Evolutionary conservation across 2,113 vertebrate species (phyloP), one percentile per base, ranked within the genome.

Genomic region (Pleuronectes platessa): DNA sequence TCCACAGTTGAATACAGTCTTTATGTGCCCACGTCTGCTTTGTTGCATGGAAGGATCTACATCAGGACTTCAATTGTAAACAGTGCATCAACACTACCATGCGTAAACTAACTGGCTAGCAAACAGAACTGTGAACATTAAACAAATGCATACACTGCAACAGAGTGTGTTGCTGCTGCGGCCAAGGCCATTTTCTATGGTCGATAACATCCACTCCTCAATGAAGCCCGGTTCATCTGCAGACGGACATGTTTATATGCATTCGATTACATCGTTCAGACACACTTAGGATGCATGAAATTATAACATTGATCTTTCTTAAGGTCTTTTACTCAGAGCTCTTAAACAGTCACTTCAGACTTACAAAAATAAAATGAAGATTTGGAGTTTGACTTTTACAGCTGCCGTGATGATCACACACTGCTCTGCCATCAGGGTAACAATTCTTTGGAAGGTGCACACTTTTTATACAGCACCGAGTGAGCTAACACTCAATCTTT

Each of bases 181-280:
- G 83, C 85, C 82, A 87, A 83, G 80, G 83, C 76, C 64, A 27
- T 88, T 87, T 83, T 76, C 84, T 76, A 65, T 23, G 67, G 74
- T 66, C 84, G 76, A 88, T 79, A 53, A 62, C 73, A 72, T 64
- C 65, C 67, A 58, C 69, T 64, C 49, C 61, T 83, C 70, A 74
- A 71, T 58, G 72, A 62, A 86, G 72, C 53, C 7, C 37, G 61
- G 40, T 81, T 73, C 87, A 84, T 85, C 81, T 91, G 91, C 70
- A 76, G 84, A 71, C 47, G 71, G 84, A 70, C 47, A 42, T 61
- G 69, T 51, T 90, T 83, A 82, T 84, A 92, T 90, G 71, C 86
- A 91, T 76, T 66, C 49, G 53, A 76, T 66, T 74, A 14, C 64
- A 71, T 60, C 68, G 35, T 68, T 81, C 68, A 70, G 61, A 45